phyloP scores from a whole-genome alignment of 2,113 vertebrate genomes.

The Pachyramphus minor region DNA sequence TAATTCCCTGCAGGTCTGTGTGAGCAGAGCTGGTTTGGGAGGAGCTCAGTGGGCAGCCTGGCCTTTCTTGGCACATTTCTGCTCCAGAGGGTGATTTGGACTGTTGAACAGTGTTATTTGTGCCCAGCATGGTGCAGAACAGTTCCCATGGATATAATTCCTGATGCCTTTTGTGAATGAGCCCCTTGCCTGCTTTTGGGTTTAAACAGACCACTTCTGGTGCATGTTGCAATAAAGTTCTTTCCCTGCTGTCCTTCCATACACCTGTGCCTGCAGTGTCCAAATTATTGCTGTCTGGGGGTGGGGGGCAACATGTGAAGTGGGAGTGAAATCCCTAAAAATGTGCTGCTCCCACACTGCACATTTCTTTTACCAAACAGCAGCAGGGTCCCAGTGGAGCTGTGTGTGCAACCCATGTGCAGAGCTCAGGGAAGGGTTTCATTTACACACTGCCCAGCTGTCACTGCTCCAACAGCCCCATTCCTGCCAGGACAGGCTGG shows the following conservation, averaged over 20 bases:
- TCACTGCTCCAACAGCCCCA: fast-evolving
- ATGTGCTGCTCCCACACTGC: not conserved
- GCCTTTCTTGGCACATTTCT: not conserved
- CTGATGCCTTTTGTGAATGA: not conserved
- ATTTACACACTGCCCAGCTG: not conserved
- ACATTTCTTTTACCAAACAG: fast-evolving
- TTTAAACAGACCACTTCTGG: not conserved
- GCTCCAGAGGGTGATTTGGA: not conserved
- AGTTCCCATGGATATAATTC: too few relatives aligned
- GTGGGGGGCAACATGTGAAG: not conserved
- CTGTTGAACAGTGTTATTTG: not conserved
- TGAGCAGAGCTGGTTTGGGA: too few relatives aligned
- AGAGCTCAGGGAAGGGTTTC: not conserved
- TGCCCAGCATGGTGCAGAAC: not conserved
- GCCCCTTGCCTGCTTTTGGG: not conserved
- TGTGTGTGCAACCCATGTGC: not conserved
- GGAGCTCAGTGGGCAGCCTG: not conserved
- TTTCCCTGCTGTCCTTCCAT: not conserved
- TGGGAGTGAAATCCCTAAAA: not conserved
- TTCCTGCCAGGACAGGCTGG: fast-evolving
- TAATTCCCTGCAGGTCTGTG: too few relatives aligned
- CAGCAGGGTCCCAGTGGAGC: fast-evolving
- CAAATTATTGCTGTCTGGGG: not conserved
- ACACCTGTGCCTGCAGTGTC: not conserved
- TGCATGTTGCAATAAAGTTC: not conserved